phyloP scores from a whole-genome alignment of 2,113 vertebrate genomes.

The Mormyrus lacerda region DNA sequence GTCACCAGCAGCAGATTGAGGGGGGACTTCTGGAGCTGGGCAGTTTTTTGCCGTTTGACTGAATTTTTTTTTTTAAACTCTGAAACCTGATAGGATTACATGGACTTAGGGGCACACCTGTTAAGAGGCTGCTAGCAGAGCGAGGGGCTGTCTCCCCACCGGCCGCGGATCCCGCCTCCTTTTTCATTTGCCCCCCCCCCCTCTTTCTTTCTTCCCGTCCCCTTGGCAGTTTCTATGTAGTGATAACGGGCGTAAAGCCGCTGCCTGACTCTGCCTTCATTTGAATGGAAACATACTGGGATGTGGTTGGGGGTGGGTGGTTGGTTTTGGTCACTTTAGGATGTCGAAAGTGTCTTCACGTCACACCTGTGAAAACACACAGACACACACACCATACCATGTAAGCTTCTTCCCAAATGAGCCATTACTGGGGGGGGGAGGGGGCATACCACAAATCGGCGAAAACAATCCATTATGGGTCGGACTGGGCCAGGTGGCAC shows the following conservation, averaged over 20 bases:
- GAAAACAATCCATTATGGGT: neutral
- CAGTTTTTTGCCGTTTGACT: conserved; percentile 56
- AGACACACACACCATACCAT: neutral
- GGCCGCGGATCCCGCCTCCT: conserved; percentile 4
- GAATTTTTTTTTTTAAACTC: conserved; percentile 53
- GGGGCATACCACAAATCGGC: neutral
- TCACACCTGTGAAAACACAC: neutral
- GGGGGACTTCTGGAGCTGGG: conserved; percentile 36
- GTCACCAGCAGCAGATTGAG: conserved; percentile 53
- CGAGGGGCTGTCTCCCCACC: conserved; percentile 61
- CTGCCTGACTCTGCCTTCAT: neutral
- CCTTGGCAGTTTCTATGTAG: conserved; percentile 37
- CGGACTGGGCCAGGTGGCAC: neutral
- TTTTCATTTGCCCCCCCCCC: conserved; percentile 22
- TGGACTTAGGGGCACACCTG: conserved; percentile 67
- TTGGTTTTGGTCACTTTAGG: neutral
- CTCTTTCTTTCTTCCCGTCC: neutral
- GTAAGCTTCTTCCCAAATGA: neutral
- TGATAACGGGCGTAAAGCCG: neutral
- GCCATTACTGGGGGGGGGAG: neutral
- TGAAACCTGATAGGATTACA: conserved; percentile 73
- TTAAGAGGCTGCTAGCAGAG: conserved; percentile 69
- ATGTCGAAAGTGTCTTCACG: neutral
- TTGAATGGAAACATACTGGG: neutral
- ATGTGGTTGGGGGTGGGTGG: conserved; percentile 21